Percentiles rank a stretch among this genome's conserved stretches.
Conservation (phyloP, 2,113 vertebrate species). For the Herpailurus yagouaroundi region DNA sequence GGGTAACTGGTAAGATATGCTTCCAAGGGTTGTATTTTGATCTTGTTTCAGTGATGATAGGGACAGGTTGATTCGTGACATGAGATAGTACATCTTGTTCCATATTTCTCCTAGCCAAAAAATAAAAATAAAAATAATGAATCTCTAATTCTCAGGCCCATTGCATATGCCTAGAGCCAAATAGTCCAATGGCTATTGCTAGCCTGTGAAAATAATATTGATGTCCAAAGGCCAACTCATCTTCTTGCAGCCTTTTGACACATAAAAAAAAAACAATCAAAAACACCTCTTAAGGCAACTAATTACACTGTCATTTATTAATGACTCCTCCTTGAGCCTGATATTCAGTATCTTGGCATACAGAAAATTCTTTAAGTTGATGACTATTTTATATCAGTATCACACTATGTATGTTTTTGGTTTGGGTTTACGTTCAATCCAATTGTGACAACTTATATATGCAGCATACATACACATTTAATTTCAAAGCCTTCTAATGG, state of each 20-base stretch:
- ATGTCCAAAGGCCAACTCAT: not conserved
- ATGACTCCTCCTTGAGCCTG: not conserved
- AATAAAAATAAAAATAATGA: not conserved
- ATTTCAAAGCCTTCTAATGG: not conserved
- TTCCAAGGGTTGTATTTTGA: not conserved
- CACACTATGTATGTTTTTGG: not conserved
- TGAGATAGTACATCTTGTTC: not conserved
- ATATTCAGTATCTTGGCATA: not conserved
- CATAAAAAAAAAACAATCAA: not conserved
- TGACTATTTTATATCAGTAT: not conserved
- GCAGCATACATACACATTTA: not conserved
- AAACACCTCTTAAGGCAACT: not conserved
- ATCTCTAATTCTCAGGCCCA: not conserved
- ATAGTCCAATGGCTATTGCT: not conserved
- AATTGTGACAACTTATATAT: not conserved
- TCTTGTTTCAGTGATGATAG: not conserved
- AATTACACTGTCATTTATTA: not conserved
- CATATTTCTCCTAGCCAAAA: not conserved
- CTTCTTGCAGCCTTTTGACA: too few species aligned
- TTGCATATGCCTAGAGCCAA: not conserved
- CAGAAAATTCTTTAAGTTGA: not conserved
- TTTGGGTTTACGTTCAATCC: not conserved
- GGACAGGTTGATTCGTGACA: not conserved
- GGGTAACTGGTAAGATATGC: not conserved
- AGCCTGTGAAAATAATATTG: not conserved